Evolutionary conservation across 1,140 invertebrate genomes (phyloP), one percentile per base, ranked within the genome.

Genomic region (Drosophila rufa): DNA sequence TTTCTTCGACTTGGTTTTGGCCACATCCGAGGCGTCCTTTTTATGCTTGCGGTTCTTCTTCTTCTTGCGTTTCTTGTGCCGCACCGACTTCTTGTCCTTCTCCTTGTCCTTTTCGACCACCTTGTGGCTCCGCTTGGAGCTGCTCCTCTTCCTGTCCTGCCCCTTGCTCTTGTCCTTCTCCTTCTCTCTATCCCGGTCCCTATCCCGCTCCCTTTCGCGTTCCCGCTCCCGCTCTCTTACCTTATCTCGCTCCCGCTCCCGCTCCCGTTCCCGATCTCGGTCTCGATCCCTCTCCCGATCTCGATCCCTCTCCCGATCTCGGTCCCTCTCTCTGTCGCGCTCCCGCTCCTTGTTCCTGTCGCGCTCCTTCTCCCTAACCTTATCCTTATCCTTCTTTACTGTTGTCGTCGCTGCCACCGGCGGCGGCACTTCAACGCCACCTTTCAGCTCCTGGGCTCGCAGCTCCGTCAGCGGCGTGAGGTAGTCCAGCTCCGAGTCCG

Each of bases 401-500:
- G 17, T 3, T 19, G 64, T 38, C 36, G 56, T 53, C 30, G 67
- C 40, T 30, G 45, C 66, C 36, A 11, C 51, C n/a, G 66, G 43
- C 27, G 57, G 94, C 60, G 80, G 96, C 96, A 70, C 95, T 94
- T 62, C 71, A 94, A 94, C 60, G 38, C 83, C 68, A 19, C 69
- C 50, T 56, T 90, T 89, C 1, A 98, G 91, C 92, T 98, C 97
- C 60, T 96, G 95, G 71, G 97, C 96, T 42, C 97, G 93, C 50
- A 98, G 92, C 68, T 95, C 95, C 33, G 96, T 97, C 17, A 98
- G 92, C 12, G 97, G 97, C 4, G 97, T 98, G 1, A 95, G 93
- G 92, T 97, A 97, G 65, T 98, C 96, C 64, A 97, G 95, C 62
- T 97, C 97, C 45, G 95, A 95, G 77, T 98, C 97, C 75, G 97